These are phyloP conservation scores for Drosophila neotestacea DNA, from an alignment of 2,888 invertebrate genomes.

Conservation along the genomic window DNA sequence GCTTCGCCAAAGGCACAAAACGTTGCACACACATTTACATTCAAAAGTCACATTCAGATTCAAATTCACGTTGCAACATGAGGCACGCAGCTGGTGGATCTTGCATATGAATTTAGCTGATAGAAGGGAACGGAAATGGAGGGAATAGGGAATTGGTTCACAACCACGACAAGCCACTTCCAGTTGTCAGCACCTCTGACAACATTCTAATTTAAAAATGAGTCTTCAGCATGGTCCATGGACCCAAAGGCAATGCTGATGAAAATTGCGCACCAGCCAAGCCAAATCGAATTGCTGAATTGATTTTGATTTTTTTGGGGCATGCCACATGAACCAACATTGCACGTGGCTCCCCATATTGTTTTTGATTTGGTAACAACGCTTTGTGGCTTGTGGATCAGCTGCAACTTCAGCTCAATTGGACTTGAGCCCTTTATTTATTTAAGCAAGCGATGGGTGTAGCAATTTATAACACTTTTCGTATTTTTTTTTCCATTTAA, in stretches of 20 bases:
- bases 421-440: neutral
- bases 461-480: too few species aligned
- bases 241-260: slow-evolving; percentile 28
- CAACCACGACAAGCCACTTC: slow-evolving; percentile 2
- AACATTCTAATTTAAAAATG: slow-evolving; percentile 43
- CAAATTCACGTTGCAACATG: neutral
- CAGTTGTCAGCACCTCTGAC: slow-evolving; percentile 20
- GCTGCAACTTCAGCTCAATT: slow-evolving; percentile 9
- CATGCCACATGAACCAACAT: slow-evolving; percentile 2
- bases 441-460: neutral
- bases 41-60: neutral
- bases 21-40: neutral
- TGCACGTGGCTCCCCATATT: neutral
- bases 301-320: slow-evolving; percentile 33
- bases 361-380: slow-evolving; percentile 4
- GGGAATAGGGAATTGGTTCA: neutral
- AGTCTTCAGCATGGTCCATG: slow-evolving; percentile 6
- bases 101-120: slow-evolving; percentile 1
- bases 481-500: too few species aligned
- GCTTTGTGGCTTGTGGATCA: neutral
- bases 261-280: slow-evolving; percentile 22
- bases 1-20: slow-evolving; percentile 6
- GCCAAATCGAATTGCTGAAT: slow-evolving; percentile 37
- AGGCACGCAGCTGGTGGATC: slow-evolving; percentile 6
- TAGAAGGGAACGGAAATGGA: neutral